Evolutionary conservation across 2,888 invertebrate genomes (phyloP), one percentile per base, ranked within the genome.

Genomic region (Mythimna vitellina): DNA sequence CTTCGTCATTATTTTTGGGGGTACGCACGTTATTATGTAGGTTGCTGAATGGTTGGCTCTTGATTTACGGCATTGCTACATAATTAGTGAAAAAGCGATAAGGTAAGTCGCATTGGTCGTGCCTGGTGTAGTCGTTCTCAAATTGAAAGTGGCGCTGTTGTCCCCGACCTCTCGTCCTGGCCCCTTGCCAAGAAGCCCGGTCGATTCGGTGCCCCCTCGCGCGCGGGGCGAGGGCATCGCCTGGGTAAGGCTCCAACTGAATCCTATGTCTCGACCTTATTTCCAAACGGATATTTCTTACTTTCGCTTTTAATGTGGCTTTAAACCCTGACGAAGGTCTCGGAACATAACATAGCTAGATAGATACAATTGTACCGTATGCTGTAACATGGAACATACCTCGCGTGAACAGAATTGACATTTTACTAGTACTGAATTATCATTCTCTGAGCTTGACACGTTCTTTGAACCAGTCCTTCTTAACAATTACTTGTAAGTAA

Each of bases 181-280:
- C 92, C 75, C 66, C 49, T 73, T 89, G 94, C 94, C 94, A 93
- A 92, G 82, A 82, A 86, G 78, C 87, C 87, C 87, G 94, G 93
- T 94, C 94, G 94, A 94, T 94, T 85, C 89, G 67, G 70, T 82
- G 71, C 86, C 87, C 87, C 83, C 83, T 78, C 83, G 84, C 79
- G 74, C 83, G 83, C 75, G 83, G 81, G 76, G 82, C 68, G 76
- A 73, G 76, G 80, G 78, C 73, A 82, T 78, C 29, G 83, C 81
- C 84, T 83, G 87, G 83, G 80, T 87, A 83, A 65, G 83, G 80
- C 70, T 80, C 78, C 76, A 78, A 58, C 68, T 53, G 72, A 75
- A 78, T 84, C 82, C 86, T 85, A 84, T 73, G 75, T 76, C 70
- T 83, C 83, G 81, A 88, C 85, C 86, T 86, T 88, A 87, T 86